Base-by-base conservation (phyloP, 1,140 invertebrate species). In the Drosophila baimaii region DNA sequence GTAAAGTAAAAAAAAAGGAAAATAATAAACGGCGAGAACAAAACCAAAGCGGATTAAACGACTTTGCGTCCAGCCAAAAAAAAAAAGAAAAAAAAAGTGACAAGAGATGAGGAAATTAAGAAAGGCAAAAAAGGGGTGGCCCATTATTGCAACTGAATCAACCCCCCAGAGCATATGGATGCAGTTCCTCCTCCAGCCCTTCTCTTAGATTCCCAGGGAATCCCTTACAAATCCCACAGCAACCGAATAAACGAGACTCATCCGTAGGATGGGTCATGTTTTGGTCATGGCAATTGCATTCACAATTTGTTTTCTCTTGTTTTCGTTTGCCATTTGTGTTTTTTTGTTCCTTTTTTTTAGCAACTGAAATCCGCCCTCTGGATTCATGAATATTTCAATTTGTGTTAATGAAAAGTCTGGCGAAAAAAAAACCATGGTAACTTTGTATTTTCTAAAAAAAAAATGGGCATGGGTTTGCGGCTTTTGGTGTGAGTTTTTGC, bases 341-440 rank as follows among this genome's bases (percentile, higher is more conserved):
- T 27, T 43, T 61, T 33, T 4, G 19, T 25, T 15, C 0, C n/a
- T 43, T 19, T 23, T 31, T 47, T 41, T 47, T 9, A 17, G 21
- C 59, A 25, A 41, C 58, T 5, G 6, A 33, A 51, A 25, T 54
- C 12, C 72, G 43, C 35, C 41, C 68, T 23, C 27, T 49, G 3
- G 17, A 31, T 65, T 55, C 72, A 76, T 77, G 73, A 77, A 77
- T 77, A 77, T 77, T 76, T 77, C 31, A 76, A 76, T 76, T 54
- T 76, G 71, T 33, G 39, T 52, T 76, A 76, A 75, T 76, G 72
- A 76, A 76, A 76, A 75, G 21, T 70, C 41, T 68, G 66, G 39
- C 17, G 25, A 55, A 33, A 66, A 55, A 17, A 8, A 55, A 55
- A 35, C 66, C 62, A 33, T 39, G 44, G 63, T 37, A 33, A 68